A percentile compares a stretch with the other conserved stretches of the same genome.
These are phyloP conservation scores for Podarcis raffonei DNA, from an alignment of 2,113 vertebrate species.

Conservation along the genomic window DNA sequence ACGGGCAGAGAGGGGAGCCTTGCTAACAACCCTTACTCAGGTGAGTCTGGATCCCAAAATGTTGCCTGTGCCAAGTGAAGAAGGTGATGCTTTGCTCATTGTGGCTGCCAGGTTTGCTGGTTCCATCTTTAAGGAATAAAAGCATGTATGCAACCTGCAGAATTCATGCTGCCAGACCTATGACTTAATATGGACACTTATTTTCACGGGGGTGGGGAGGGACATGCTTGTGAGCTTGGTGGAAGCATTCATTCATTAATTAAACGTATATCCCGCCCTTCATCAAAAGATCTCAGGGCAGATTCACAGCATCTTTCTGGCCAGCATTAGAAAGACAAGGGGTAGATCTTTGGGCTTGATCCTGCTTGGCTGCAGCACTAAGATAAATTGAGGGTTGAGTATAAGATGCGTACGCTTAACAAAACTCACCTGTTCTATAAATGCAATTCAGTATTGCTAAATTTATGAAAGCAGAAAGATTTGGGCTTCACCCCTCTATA, in stretches of 20 bases:
- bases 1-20: conserved; percentile 92
- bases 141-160: neutral
- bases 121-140: neutral
- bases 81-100: neutral
- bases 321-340: neutral
- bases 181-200: neutral
- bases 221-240: no score
- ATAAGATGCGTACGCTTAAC: neutral
- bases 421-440: neutral
- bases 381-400: neutral
- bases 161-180: neutral
- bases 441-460: neutral
- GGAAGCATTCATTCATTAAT: no score
- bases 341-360: neutral
- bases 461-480: neutral
- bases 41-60: conserved; percentile 66
- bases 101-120: neutral
- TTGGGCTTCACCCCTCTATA: neutral
- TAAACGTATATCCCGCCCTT: no score
- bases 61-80: fast-evolving
- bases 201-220: no score
- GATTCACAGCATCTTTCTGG: neutral
- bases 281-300: no score
- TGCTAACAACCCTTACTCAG: conserved; percentile 94
- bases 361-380: neutral